A percentile compares a stretch with the other conserved stretches of the same genome.
Evolutionary conservation across 1,140 invertebrate genomes (phyloP).

Genomic region (Araneus ventricosus): DNA sequence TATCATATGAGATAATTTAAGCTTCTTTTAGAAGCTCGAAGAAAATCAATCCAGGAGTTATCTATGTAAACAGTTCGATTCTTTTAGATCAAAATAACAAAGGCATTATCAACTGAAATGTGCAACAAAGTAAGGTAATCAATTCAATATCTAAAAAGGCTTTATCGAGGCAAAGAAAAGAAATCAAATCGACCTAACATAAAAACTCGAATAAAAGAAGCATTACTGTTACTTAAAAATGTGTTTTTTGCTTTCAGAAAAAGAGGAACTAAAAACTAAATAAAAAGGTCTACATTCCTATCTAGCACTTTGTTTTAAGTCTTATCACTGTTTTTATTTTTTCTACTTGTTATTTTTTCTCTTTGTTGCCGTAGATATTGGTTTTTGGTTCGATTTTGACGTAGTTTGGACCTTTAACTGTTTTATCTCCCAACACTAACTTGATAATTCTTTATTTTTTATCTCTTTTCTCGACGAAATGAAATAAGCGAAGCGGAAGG

Average conservation of each 20-base stretch:
- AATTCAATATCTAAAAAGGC: not conserved
- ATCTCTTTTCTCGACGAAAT: not conserved
- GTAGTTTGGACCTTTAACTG: slow-evolving; percentile 56
- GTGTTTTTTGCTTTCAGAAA: slow-evolving; percentile 14
- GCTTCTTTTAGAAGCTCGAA: too few species aligned
- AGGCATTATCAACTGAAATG: not conserved
- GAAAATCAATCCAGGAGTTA: too few species aligned
- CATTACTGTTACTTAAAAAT: slow-evolving; percentile 52
- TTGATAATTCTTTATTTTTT: slow-evolving; percentile 44
- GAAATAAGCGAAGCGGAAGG: not conserved
- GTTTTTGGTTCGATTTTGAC: slow-evolving; percentile 70
- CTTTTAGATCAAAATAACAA: not conserved
- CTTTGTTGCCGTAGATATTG: slow-evolving; percentile 53
- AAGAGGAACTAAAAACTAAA: not conserved
- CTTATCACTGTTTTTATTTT: slow-evolving; percentile 1
- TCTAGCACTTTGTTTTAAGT: slow-evolving; percentile 16
- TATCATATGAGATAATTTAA: too few species aligned
- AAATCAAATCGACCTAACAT: slow-evolving; percentile 1
- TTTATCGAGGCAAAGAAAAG: not conserved
- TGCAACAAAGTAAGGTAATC: not conserved
- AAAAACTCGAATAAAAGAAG: not conserved
- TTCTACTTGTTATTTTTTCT: not conserved
- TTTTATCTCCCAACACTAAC: slow-evolving; percentile 62
- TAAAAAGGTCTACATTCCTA: slow-evolving; percentile 2
- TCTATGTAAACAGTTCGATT: too few species aligned